Percentiles rank a stretch among this genome's conserved stretches.
These are phyloP conservation scores for Limnephilus marmoratus DNA, from an alignment of 2,888 invertebrate species.

Conservation along the genomic window DNA sequence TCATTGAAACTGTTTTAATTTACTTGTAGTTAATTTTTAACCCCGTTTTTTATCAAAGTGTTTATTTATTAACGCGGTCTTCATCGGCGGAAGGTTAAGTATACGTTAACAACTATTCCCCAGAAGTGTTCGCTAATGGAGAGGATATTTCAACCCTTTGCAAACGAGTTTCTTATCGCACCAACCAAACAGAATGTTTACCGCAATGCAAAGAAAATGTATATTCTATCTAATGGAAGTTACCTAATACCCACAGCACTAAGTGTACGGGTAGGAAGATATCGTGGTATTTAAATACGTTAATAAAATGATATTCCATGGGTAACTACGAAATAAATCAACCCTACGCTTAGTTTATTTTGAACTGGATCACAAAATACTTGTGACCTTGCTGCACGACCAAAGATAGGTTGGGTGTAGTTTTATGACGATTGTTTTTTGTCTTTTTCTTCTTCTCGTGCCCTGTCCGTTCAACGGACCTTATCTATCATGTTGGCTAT, in stretches of 20 bases:
- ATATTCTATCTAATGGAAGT: not conserved
- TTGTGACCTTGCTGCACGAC: no score
- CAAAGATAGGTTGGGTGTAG: no score
- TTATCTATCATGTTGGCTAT: no score
- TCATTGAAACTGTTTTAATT: not conserved
- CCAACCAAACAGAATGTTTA: not conserved
- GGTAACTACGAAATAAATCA: no score
- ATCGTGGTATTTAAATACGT: not conserved
- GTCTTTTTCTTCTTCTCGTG: no score
- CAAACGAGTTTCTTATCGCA: constrained; percentile 10
- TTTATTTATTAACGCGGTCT: not conserved
- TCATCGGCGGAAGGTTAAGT: not conserved
- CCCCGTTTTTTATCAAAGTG: not conserved
- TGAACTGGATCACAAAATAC: no score
- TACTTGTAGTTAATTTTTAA: not conserved
- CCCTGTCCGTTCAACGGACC: no score
- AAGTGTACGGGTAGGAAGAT: not conserved
- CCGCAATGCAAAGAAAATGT: not conserved
- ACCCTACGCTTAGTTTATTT: no score
- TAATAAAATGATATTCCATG: no score
- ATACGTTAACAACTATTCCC: not conserved
- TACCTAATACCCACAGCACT: not conserved
- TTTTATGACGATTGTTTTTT: no score
- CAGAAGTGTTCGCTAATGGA: constrained; percentile 15
- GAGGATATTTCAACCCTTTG: not conserved